These are phyloP conservation scores for Sus cebifrons DNA, from an alignment of 2,797 vertebrate genomes.

Conservation along the genomic window DNA sequence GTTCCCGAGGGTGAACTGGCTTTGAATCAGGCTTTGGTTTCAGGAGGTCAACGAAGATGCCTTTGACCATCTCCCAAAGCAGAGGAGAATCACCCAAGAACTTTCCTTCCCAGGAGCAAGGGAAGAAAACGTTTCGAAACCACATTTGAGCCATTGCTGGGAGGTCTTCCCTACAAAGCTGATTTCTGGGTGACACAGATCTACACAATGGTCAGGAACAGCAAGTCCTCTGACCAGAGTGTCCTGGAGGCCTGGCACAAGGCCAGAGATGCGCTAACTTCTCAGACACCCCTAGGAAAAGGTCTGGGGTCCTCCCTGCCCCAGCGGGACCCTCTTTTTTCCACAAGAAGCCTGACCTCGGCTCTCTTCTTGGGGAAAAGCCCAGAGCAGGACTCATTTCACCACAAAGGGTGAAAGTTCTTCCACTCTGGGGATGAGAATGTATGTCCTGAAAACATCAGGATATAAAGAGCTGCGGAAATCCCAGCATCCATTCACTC, in stretches of 20 bases:
- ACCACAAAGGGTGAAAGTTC: neutral
- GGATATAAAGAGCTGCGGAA: neutral
- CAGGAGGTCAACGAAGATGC: neutral
- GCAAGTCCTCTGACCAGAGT: neutral
- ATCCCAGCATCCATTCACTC: neutral
- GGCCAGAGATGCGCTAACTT: neutral
- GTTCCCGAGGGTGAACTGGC: neutral
- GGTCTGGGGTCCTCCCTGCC: neutral
- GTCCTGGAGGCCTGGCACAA: slow-evolving; percentile 21
- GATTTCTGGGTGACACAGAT: neutral
- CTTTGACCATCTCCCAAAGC: slow-evolving; percentile 9
- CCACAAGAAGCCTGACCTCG: neutral
- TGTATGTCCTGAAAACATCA: neutral
- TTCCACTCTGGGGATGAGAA: neutral
- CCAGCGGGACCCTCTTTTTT: neutral
- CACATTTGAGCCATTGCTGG: neutral
- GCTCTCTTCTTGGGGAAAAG: neutral
- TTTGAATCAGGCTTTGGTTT: slow-evolving; percentile 55
- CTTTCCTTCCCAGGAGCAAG: neutral
- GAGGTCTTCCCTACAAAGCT: neutral
- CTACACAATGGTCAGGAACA: neutral
- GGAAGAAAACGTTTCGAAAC: slow-evolving; percentile 43
- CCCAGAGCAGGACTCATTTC: neutral
- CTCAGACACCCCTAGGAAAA: slow-evolving; percentile 6
- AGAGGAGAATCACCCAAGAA: slow-evolving; percentile 26